Percentiles rank a stretch among this genome's conserved stretches.
Evolutionary conservation across 2,888 invertebrate species (phyloP).

Genomic region (Fragum fragum): DNA sequence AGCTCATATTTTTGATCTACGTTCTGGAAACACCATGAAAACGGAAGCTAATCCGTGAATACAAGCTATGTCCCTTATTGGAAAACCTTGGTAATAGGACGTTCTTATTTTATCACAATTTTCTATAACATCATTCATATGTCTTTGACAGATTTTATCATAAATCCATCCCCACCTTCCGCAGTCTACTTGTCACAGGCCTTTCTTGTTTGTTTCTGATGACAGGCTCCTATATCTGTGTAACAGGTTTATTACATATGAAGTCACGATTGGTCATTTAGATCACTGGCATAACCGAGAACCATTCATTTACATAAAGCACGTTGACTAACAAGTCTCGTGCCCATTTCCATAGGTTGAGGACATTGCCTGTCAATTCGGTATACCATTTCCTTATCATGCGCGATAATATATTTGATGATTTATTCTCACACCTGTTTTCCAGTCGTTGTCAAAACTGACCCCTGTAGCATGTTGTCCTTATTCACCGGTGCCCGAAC

Average conservation of each 20-base stretch:
- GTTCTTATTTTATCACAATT: no score
- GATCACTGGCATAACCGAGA: conserved; percentile 1
- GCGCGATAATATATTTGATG: not conserved
- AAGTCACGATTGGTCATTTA: conserved; percentile 19
- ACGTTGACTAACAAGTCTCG: not conserved
- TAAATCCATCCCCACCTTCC: no score
- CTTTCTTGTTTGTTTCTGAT: no score
- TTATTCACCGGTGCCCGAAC: not conserved
- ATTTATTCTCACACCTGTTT: conserved; percentile 20
- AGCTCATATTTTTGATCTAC: no score
- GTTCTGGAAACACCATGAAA: no score
- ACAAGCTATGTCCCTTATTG: no score
- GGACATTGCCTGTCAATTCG: conserved; percentile 19
- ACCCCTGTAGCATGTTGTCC: conserved; percentile 20
- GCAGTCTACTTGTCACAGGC: no score
- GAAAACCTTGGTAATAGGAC: no score
- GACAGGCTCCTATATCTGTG: not conserved
- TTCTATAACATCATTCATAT: no score
- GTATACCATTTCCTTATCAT: not conserved
- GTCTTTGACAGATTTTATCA: no score
- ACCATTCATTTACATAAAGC: not conserved
- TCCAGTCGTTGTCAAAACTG: conserved; percentile 20
- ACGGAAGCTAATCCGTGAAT: no score
- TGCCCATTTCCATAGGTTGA: not conserved
- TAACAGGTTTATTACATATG: conserved; percentile 8